phyloP scores from a whole-genome alignment of 2,888 invertebrate genomes.

The Rapana venosa region DNA sequence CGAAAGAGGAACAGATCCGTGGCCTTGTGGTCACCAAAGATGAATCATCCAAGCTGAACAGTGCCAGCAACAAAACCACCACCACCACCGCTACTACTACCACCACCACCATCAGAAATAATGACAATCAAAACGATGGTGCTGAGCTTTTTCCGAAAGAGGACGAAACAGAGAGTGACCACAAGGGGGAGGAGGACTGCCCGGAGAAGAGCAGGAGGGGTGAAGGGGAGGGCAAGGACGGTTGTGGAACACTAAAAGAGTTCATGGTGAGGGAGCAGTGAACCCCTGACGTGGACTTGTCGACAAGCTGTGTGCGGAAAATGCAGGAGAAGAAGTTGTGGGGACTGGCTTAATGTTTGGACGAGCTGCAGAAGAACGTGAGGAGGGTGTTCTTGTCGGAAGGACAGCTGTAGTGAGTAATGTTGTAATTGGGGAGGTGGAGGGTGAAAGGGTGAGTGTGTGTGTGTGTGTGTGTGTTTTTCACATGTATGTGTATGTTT shows the following conservation, averaged over 20 bases:
- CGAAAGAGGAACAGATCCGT: no score
- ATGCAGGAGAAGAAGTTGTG: not conserved
- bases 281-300: not conserved
- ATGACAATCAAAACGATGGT: no score
- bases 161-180: no score
- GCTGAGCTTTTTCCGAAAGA: no score
- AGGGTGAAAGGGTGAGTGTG: no score
- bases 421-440: not conserved
- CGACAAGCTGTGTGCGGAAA: not conserved
- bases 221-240: not conserved
- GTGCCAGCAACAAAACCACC: no score
- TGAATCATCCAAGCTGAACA: no score
- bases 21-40: no score
- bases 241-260: not conserved
- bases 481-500: no score
- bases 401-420: slow-evolving; percentile 6
- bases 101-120: no score
- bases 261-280: not conserved
- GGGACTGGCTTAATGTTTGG: not conserved
- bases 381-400: not conserved
- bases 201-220: not conserved
- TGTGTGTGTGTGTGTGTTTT: no score
- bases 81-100: no score
- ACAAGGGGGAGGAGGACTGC: not conserved
- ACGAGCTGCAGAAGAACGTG: not conserved